Conservation (phyloP, 2,113 vertebrate species). For the Rhea pennata region DNA sequence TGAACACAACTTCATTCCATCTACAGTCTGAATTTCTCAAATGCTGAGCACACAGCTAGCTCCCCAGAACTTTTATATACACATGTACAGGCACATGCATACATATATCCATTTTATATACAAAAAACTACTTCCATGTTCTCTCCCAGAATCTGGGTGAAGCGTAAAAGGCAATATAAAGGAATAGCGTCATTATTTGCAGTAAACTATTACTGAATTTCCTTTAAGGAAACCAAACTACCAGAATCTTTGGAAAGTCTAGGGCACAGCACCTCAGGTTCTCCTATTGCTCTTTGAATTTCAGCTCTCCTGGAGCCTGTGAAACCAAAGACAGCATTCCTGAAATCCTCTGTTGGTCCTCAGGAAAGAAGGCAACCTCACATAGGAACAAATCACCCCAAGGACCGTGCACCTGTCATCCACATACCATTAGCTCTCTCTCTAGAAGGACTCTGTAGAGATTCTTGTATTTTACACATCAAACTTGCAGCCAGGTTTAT, state of each 20-base stretch:
- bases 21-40: not conserved
- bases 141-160: not conserved
- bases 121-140: not conserved
- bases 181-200: not conserved
- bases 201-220: not conserved
- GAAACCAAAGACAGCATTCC: not conserved
- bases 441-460: not conserved
- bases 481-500: not conserved
- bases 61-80: not conserved
- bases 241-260: not conserved
- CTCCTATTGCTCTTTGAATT: not conserved
- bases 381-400: not conserved
- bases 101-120: rapidly evolving
- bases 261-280: not conserved
- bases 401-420: not conserved
- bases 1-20: not conserved
- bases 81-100: not conserved
- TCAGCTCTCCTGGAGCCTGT: not conserved
- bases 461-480: not conserved
- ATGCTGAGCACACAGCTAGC: rapidly evolving
- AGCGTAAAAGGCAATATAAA: not conserved
- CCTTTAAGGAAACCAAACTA: not conserved
- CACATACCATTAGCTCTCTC: not conserved
- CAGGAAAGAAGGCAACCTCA: not conserved
- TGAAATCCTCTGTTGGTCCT: not conserved